Conservation (phyloP, 2,113 vertebrate species). For the Nycticebus coucang region DNA sequence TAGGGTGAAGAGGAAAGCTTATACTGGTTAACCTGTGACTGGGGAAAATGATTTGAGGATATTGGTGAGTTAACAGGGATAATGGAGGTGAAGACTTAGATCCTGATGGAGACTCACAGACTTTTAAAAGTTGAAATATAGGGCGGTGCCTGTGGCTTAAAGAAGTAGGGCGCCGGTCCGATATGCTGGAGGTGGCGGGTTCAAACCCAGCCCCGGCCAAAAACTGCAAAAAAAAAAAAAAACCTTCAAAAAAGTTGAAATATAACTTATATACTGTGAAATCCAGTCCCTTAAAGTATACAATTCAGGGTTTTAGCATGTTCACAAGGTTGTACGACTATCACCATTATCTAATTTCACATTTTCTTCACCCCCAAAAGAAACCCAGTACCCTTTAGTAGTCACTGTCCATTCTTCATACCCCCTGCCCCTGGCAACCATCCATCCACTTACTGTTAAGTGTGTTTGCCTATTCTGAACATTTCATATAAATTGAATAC, state of each 20-base stretch:
- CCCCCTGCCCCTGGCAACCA: accelerated
- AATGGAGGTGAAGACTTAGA: background rate
- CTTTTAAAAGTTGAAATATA: background rate
- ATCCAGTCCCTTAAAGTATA: background rate
- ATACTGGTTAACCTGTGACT: background rate
- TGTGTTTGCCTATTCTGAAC: background rate
- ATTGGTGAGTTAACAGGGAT: background rate
- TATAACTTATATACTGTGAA: background rate
- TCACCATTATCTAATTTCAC: background rate
- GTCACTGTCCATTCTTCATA: background rate
- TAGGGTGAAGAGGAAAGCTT: background rate
- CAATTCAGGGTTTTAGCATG: background rate
- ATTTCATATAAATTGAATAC: background rate
- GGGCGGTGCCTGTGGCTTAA: no score
- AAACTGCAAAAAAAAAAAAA: no score
- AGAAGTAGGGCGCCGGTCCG: no score
- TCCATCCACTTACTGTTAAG: background rate
- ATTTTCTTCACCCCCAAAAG: background rate
- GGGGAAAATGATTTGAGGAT: background rate
- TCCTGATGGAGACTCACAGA: background rate
- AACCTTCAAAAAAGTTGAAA: background rate
- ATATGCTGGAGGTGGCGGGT: no score
- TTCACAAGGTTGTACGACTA: background rate
- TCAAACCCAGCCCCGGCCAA: no score
- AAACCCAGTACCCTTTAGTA: background rate